phyloP scores from a whole-genome alignment of 2,888 invertebrate genomes.

The Rutpela maculata region DNA sequence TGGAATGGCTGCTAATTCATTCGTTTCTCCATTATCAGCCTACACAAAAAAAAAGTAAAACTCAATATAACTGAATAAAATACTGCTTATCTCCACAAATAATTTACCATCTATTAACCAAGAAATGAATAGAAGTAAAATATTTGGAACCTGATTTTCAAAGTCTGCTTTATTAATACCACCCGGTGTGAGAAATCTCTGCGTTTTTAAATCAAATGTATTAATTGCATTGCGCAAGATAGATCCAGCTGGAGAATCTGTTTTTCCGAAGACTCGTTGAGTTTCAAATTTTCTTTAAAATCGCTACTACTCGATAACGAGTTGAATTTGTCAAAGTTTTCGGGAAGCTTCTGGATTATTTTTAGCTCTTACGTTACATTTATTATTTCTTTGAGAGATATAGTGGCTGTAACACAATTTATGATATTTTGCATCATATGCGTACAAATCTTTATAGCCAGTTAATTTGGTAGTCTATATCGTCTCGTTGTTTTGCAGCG shows the following conservation, averaged over 20 bases:
- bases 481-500: slow-evolving; percentile 38
- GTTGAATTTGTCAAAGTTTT: slow-evolving; percentile 8
- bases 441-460: slow-evolving; percentile 46
- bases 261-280: background rate
- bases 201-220: too few relatives aligned
- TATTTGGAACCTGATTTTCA: too few relatives aligned
- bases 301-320: slow-evolving; percentile 22
- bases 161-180: too few relatives aligned
- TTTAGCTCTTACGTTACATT: slow-evolving; percentile 16
- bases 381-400: slow-evolving; percentile 43
- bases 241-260: too few relatives aligned
- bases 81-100: slow-evolving; percentile 4
- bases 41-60: background rate
- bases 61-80: background rate
- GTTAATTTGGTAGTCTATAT: slow-evolving; percentile 42
- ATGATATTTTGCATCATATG: slow-evolving; percentile 50
- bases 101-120: slow-evolving; percentile 11
- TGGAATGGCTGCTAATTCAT: slow-evolving; percentile 1
- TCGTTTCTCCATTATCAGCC: slow-evolving; percentile 5
- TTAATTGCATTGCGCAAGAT: too few relatives aligned
- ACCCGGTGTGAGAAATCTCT: too few relatives aligned
- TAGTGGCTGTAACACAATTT: slow-evolving; percentile 45
- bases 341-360: slow-evolving; percentile 8
- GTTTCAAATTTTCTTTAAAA: slow-evolving; percentile 23
- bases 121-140: background rate